Evolutionary conservation across 2,888 invertebrate species (phyloP), one percentile per base, ranked within the genome.

Genomic region (Gnatocerus cornutus): DNA sequence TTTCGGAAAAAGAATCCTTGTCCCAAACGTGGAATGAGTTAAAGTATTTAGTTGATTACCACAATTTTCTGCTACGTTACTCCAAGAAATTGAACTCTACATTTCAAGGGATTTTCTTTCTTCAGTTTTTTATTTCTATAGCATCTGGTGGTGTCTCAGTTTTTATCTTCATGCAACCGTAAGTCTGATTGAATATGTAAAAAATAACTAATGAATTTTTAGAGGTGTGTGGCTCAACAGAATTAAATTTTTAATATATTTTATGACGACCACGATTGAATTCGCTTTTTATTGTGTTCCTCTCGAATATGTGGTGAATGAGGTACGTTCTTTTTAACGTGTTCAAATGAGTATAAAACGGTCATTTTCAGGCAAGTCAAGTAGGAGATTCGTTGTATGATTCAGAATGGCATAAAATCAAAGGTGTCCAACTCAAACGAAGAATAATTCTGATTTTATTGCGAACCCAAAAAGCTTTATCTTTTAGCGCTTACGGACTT

Each of bases 1-100:
- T 33, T 5, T 39, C 6, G 1, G 14, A n/a, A 3, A 56, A 41
- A 21, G 10, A 27, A 16, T 16, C 7, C 21, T 3, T 21, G 21
- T 21, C 21, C 0, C n/a, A 43, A 6, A 29, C 45, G 1, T 59
- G 59, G 46, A 30, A 48, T 1, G 46, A 45, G 16, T 13, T 59
- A 7, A 46, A 46, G 16, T 13, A 10, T 0, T 43, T 59, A n/a
- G 46, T 59, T 0, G 14, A 59, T 9, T 33, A 59, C 12, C 59
- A 59, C 37, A 59, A 59, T 46, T 45, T 59, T 46, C 27, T 59
- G 7, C n/a, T 50, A 4, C 8, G 29, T n/a, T 56, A 43, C 10
- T 56, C 27, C 12, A 10, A 56, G 10, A 9, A 52, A 52, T 0
- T 52, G 13, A 52, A 52, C 30, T 5, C 52, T 10, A 13, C 33